Base-by-base conservation (phyloP, 2,888 invertebrate genomes). In the Melangyna quadrimaculata region DNA sequence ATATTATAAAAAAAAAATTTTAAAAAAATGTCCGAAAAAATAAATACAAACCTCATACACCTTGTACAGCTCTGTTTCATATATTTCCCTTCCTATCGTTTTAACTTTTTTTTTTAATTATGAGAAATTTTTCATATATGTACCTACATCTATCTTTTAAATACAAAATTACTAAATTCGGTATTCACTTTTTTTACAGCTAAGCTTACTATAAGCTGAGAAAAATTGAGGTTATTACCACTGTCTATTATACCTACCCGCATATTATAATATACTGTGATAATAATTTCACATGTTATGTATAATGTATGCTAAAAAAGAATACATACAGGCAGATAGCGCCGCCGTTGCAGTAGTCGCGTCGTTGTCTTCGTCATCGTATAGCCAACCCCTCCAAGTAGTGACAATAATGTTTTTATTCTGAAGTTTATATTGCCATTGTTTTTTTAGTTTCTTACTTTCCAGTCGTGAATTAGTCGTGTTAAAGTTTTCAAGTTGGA, bases 181-280 rank as follows among this genome's bases (percentile, higher is more conserved):
- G 37, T 57, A 78, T 78, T 69, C 69, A 74, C n/a, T 78, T 70
- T 65, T 14, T 70, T 63, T 75, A 45, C 45, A 70, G 61, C 19
- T 69, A 29, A 45, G 19, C 27, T 72, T 75, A 37, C 75, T 77
- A 80, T 69, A 29, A 45, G 19, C 27, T 72, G 80, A 37, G 80
- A 80, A 80, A 27, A 70, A 81, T 63, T 86, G 81, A 81, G 86
- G 86, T 86, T 86, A 86, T 74, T 86, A 77, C 84, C 72, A 69
- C 57, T 77, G 71, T 27, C 70, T 67, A 73, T 9, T 32, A n/a
- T n/a, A 32, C 51, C 19, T 51, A 77, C 75, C 80, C 80, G 72
- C 75, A 86, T 72, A 55, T 72, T 69, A 43, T 72, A 55, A 69
- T 69, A 43, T 72, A 53, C 57, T 77, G 80, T 86, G 80, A 80